phyloP scores from a whole-genome alignment of 2,113 vertebrate genomes.

The Lontra canadensis region DNA sequence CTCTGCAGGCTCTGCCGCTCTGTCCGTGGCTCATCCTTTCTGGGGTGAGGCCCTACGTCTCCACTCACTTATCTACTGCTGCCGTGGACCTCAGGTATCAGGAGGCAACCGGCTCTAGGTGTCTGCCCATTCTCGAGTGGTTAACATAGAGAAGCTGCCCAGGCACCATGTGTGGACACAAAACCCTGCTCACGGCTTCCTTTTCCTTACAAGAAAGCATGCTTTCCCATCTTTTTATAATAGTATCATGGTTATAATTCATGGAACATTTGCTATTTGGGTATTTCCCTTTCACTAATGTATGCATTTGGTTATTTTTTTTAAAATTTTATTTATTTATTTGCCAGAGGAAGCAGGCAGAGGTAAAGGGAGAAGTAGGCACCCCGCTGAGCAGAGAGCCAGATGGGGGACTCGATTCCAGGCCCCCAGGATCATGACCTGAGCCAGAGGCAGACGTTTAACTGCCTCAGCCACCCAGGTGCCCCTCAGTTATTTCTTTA shows the following conservation, averaged over 20 bases:
- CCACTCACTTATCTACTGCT: neutral
- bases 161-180: neutral
- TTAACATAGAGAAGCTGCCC: neutral
- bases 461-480: too few relatives aligned
- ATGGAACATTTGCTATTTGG: neutral
- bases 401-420: too few relatives aligned
- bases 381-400: too few relatives aligned
- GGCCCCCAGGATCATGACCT: too few relatives aligned
- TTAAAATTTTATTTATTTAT: too few relatives aligned
- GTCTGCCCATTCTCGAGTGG: neutral
- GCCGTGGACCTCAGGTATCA: neutral
- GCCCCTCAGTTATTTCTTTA: neutral
- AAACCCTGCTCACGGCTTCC: neutral
- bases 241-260: neutral
- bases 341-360: too few relatives aligned
- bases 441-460: too few relatives aligned
- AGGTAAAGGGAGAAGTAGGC: too few relatives aligned
- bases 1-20: neutral
- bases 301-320: neutral
- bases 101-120: fast-evolving
- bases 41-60: neutral
- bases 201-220: neutral
- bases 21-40: neutral
- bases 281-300: neutral
- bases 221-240: neutral